phyloP scores from a whole-genome alignment of 2,113 vertebrate species.

The Cyanocitta stelleri region DNA sequence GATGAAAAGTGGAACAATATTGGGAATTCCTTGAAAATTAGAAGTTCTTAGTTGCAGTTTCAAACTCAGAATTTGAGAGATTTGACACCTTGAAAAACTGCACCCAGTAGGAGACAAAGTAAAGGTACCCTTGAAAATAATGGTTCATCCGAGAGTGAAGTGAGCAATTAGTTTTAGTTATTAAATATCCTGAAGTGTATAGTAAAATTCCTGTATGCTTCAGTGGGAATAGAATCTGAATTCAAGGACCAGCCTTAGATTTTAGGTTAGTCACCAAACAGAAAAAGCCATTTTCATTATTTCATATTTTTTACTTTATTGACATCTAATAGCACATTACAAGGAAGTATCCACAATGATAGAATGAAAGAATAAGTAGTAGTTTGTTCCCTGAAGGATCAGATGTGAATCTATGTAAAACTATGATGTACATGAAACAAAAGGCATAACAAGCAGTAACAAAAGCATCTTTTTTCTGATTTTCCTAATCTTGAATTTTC shows the following conservation, averaged over 20 bases:
- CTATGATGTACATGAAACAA: background rate
- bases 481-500: background rate
- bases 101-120: background rate
- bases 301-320: background rate
- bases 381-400: background rate
- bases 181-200: background rate
- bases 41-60: background rate
- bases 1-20: background rate
- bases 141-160: background rate
- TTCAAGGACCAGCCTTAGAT: background rate
- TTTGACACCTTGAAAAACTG: background rate
- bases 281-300: background rate
- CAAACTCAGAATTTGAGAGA: background rate
- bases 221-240: background rate
- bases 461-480: background rate
- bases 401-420: background rate
- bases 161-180: fast-evolving
- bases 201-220: background rate
- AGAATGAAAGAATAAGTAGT: background rate
- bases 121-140: background rate
- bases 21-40: background rate
- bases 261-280: background rate
- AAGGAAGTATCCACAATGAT: background rate
- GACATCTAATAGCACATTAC: background rate
- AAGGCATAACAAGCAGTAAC: background rate